Evolutionary conservation across 2,113 vertebrate genomes (phyloP).

Genomic region (Sardina pilchardus): DNA sequence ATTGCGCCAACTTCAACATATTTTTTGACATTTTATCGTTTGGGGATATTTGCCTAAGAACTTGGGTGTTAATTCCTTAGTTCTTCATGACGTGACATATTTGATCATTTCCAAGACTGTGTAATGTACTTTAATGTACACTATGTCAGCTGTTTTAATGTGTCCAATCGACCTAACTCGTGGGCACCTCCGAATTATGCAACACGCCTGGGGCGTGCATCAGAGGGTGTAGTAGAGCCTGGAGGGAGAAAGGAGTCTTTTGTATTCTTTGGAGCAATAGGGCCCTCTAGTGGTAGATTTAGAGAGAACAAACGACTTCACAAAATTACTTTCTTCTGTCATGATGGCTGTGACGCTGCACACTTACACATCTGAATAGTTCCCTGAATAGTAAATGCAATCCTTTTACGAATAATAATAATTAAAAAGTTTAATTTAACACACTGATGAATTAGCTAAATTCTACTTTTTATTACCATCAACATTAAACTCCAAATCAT

Average conservation of each 20-base stretch:
- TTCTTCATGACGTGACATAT: background rate
- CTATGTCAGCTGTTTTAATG: background rate
- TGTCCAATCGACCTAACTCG: background rate
- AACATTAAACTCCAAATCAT: too few relatives aligned
- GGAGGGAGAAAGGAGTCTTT: background rate
- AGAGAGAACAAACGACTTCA: background rate
- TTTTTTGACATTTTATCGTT: too few relatives aligned
- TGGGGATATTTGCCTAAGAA: background rate
- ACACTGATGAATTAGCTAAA: too few relatives aligned
- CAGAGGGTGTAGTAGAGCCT: background rate
- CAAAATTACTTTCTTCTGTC: background rate
- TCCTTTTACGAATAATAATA: background rate
- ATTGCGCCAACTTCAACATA: too few relatives aligned
- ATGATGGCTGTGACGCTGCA: background rate
- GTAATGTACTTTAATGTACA: background rate
- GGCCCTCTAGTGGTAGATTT: constrained; percentile 34
- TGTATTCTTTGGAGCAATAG: constrained; percentile 25
- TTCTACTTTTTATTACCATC: too few relatives aligned
- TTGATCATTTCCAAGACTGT: background rate
- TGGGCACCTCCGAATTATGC: background rate
- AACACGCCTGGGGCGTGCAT: background rate
- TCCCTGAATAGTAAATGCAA: background rate
- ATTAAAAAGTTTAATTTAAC: too few relatives aligned
- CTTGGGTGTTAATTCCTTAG: background rate
- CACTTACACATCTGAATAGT: too few relatives aligned